Evolutionary conservation across 2,113 vertebrate genomes (phyloP).

Genomic region (Peromyscus californicus): DNA sequence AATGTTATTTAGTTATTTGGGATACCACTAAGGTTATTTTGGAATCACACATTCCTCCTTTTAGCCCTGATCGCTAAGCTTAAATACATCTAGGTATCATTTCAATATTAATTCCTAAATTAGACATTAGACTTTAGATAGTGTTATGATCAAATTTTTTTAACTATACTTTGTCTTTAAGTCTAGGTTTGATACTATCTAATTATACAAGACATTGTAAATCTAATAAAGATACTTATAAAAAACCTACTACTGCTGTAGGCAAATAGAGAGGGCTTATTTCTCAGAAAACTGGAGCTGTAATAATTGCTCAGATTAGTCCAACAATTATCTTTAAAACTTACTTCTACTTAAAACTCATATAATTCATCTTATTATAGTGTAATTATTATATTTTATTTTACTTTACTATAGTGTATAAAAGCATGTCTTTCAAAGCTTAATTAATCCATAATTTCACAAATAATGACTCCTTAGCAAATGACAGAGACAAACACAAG

Average conservation of each 20-base stretch:
- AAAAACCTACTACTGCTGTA: background rate
- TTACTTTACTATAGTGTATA: background rate
- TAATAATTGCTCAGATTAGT: background rate
- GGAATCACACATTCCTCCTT: conserved; percentile 11
- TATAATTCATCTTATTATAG: background rate
- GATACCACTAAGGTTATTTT: background rate
- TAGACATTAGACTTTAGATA: background rate
- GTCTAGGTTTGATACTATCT: background rate
- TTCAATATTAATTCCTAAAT: conserved; percentile 43
- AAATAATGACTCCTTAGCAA: conserved; percentile 33
- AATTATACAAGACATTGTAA: background rate
- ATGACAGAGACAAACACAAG: background rate
- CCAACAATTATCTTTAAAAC: conserved; percentile 55
- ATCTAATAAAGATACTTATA: conserved; percentile 39
- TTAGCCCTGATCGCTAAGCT: conserved; percentile 1
- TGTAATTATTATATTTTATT: background rate
- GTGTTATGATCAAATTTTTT: background rate
- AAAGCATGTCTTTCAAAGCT: conserved; percentile 1
- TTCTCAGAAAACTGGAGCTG: background rate
- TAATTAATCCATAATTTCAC: background rate
- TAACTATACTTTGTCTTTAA: conserved; percentile 45
- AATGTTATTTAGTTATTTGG: background rate
- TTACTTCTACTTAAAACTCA: conserved; percentile 26
- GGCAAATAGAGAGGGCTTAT: background rate
- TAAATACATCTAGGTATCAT: background rate